Base-by-base conservation (phyloP, 1,140 invertebrate genomes). In the Zaprionus ornatus region DNA sequence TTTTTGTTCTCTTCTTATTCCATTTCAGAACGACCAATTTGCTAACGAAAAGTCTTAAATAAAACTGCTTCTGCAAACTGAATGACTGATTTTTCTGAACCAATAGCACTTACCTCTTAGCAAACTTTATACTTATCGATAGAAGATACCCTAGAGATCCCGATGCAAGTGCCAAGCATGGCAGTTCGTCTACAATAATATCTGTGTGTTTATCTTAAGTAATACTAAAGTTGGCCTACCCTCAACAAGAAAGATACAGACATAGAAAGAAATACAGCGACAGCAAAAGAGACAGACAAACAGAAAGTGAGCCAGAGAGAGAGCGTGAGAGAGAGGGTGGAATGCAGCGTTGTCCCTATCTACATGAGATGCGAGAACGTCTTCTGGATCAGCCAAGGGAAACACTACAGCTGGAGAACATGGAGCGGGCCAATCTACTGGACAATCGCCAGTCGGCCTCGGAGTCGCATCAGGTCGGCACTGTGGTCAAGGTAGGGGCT, bases 351-450 rank as follows among this genome's bases (percentile, higher is more conserved):
- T 97, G 96, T 93, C 97, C 96, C 81, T 97, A 97, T 94, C 95
- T 97, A 92, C 96, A 97, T 94, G 97, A 97, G 95, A 97, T 97
- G 97, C 97, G 97, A 94, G 96, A 97, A 95, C 95, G 96, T 91
- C 94, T 97, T 92, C 94, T 97, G 81, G 94, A 96, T 86, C 95
- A 94, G 92, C 88, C 92, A 90, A 90, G 93, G 93, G 92, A 94
- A 93, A 81, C 93, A 93, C 37, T 93, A 84, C 70, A 94, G 92
- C 84, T 93, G 90, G 65, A 94, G 92, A 92, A 93, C 92, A 90
- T 92, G 86, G 92, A 93, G 80, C 91, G 92, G 62, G 92, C 91
- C 70, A 91, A 90, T 84, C 90, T 94, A 71, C 94, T 95, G 84
- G 94, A 95, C 72, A 94, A 95, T 80, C 94, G 94, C 17, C 94